phyloP scores from a whole-genome alignment of 2,888 invertebrate species.

The Tuberolachnus salignus region DNA sequence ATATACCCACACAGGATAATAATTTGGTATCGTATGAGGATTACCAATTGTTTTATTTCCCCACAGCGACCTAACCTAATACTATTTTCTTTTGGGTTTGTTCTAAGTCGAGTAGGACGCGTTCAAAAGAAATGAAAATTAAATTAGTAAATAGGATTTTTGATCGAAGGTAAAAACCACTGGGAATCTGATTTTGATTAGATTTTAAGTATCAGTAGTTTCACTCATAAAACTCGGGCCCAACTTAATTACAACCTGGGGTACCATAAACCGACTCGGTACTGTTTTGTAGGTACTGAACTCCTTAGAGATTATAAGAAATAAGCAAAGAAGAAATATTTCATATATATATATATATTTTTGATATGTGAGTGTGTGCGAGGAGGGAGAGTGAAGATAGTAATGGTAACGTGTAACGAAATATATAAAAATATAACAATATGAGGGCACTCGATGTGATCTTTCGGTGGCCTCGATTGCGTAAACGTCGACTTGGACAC shows the following conservation, averaged over 20 bases:
- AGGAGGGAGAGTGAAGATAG: too few relatives aligned
- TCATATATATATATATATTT: not conserved
- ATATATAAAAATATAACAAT: too few relatives aligned
- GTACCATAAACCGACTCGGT: slow-evolving; percentile 19
- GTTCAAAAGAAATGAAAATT: slow-evolving; percentile 6
- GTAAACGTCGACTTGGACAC: too few relatives aligned
- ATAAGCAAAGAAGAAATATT: slow-evolving; percentile 2
- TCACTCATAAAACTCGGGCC: slow-evolving; percentile 34
- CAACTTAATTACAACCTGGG: slow-evolving; percentile 47
- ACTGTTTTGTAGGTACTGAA: slow-evolving; percentile 21
- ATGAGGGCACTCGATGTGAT: too few relatives aligned
- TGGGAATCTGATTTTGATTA: slow-evolving; percentile 50
- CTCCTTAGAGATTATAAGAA: slow-evolving; percentile 20
- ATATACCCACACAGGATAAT: too few relatives aligned
- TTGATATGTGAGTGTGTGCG: too few relatives aligned
- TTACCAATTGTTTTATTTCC: too few relatives aligned
- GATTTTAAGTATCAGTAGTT: slow-evolving; percentile 40
- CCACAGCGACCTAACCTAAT: too few relatives aligned
- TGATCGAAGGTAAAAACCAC: slow-evolving; percentile 14
- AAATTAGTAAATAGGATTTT: slow-evolving; percentile 10
- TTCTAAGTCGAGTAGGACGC: not conserved
- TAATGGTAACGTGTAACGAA: too few relatives aligned
- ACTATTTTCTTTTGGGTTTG: not conserved
- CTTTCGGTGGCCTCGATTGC: too few relatives aligned
- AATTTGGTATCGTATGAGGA: too few relatives aligned